Base-by-base conservation (phyloP, 2,113 vertebrate species). In the Atherinomorus stipes region DNA sequence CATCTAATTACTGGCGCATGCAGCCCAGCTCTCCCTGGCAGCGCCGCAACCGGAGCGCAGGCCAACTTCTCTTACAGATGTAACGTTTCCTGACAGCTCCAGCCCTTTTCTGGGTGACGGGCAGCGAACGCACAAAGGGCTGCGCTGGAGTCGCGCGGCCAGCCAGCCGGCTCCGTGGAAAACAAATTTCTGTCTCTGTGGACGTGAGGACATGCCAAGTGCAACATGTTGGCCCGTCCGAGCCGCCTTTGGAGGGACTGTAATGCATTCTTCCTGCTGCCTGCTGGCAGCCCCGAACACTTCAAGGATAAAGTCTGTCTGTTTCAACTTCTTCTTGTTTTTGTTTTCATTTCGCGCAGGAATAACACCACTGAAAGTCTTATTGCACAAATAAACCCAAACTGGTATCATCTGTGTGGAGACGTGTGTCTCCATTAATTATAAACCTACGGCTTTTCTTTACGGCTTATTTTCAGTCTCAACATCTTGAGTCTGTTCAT, bases 1-100 rank as follows among this genome's bases (percentile, higher is more conserved):
- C 84, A 84, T 90, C 80, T 90, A 66, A 90, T 89, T 88, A 89
- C 26, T 71, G 80, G 73, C 88, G 53, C 84, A 89, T 86, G 85
- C 84, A 62, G 80, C 70, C 67, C 76, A 12, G 74, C 52, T 22
- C 42, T 60, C 21, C 53, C 68, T 66, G 73, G 67, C 85, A 71
- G 78, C 6, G 67, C 71, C 59, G 52, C 18, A 50, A 38, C 31
- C 2, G 18, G 26, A 34, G 60, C 5, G 11, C 52, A 19, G 60
- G 74, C 76, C 78, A 72, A 60, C 77, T 83, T 40, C 67, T 73
- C 68, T 70, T 61, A 65, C 15, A 71, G 64, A 78, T 57, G 62
- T 81, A 63, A 83, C 50, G 7, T 84, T 78, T 74, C 68, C 40
- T 81, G 78, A 84, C 74, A 81, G 71, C 60, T 67, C 68, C 50